A percentile compares a stretch with the other conserved stretches of the same genome.
Conservation (phyloP, 1,140 invertebrate species). For the Probaryconus sp. region DNA sequence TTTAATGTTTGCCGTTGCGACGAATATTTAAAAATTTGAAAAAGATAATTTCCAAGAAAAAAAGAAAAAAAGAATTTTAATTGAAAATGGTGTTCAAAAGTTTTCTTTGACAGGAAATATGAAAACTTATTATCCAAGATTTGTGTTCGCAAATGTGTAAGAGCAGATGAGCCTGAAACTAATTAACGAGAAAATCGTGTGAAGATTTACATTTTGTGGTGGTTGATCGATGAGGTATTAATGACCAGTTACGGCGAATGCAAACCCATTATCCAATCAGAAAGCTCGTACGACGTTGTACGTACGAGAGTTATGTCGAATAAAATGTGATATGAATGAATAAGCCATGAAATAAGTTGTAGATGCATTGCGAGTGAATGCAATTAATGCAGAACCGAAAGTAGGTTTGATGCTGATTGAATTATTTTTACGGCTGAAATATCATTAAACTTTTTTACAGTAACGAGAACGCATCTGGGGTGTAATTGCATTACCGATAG, state of each 20-base stretch:
- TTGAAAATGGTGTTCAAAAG: no score
- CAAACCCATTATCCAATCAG: conserved; percentile 35
- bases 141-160: background rate
- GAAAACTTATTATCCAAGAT: no score
- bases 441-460: conserved; percentile 39
- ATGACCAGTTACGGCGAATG: conserved; percentile 30
- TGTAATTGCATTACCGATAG: conserved; percentile 41
- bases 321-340: conserved; percentile 26
- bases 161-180: conserved; percentile 1
- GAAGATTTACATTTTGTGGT: conserved; percentile 24
- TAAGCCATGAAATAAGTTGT: conserved; percentile 13
- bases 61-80: no score
- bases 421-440: conserved; percentile 31
- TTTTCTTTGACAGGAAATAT: no score
- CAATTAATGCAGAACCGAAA: conserved; percentile 15
- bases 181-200: conserved; percentile 30
- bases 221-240: conserved; percentile 44
- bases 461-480: conserved; percentile 9
- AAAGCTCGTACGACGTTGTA: background rate
- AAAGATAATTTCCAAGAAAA: no score
- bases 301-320: conserved; percentile 1
- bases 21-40: no score
- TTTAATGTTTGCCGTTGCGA: no score
- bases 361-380: background rate
- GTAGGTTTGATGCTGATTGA: conserved; percentile 25